phyloP scores from a whole-genome alignment of 2,888 invertebrate species.

The Chrysopilus asiliformis region DNA sequence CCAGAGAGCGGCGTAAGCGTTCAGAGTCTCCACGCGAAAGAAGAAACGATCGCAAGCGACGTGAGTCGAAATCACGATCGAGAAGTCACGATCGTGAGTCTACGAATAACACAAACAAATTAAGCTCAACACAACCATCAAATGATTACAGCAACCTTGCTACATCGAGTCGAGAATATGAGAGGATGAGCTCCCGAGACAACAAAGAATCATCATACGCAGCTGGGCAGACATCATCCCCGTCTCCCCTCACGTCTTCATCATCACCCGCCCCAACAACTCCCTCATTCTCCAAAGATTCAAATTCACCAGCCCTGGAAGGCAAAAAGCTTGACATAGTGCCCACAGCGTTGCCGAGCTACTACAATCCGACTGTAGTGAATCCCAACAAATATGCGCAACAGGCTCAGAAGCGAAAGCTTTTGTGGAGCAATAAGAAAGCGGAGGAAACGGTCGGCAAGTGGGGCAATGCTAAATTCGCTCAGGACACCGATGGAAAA shows the following conservation, averaged over 20 bases:
- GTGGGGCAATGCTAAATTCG: constrained; percentile 79
- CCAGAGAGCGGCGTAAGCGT: constrained; percentile 6
- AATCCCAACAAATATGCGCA: constrained; percentile 72
- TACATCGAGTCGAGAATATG: constrained; percentile 11
- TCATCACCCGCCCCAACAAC: neutral
- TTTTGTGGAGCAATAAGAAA: constrained; percentile 77
- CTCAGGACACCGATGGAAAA: constrained; percentile 82
- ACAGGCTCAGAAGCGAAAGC: constrained; percentile 81
- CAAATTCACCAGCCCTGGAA: neutral
- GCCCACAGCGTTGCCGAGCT: constrained; percentile 42
- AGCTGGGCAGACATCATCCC: neutral
- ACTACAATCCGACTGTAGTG: constrained; percentile 60
- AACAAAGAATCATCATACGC: neutral
- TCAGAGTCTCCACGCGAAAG: constrained; percentile 7
- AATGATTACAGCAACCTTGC: neutral
- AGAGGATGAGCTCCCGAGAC: constrained; percentile 2
- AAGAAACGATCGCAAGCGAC: constrained; percentile 5
- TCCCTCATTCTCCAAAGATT: neutral
- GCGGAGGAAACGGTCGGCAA: constrained; percentile 38
- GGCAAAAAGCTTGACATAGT: neutral
- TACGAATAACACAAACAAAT: neutral
- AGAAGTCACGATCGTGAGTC: neutral
- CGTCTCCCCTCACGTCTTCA: neutral
- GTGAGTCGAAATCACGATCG: constrained; percentile 4
- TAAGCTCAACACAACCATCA: neutral